Base-by-base conservation (phyloP, 2,797 vertebrate species). In the Ammospiza maritima region DNA sequence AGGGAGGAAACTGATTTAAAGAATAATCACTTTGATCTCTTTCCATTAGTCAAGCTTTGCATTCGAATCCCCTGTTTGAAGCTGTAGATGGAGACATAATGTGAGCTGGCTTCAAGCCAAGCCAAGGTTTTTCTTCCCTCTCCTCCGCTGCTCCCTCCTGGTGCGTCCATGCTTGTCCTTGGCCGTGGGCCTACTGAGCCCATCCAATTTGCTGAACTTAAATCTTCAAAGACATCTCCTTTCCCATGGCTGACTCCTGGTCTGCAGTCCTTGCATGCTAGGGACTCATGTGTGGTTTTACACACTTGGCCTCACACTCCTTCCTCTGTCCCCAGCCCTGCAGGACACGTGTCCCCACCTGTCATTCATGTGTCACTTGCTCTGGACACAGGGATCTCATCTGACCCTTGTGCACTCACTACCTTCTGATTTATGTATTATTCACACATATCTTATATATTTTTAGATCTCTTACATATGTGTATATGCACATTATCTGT, bases 21-120 rank as follows among this genome's bases (percentile, higher is more conserved):
- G 89, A 94, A 92, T 89, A 87, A 93, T 82, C 86, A 85, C 86
- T 89, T 73, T 94, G 89, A 96, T 91, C 89, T 89, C 89, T 69
- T 94, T 88, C 88, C 80, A 91, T 96, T 94, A 96, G 91, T 87
- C 88, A 91, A 90, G 88, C 88, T 93, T 95, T 95, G 91, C 85
- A 87, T 94, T 90, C 5, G 61, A 96, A 84, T 96, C 74, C 88
- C 87, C 71, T 85, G 83, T 92, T 94, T 86, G 93, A 92, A 92
- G 88, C 69, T 0, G 0, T 72, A 86, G 82, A 94, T 86, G 78
- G 85, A 95, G 76, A 89, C 73, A 89, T 93, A 96, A 95, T 79
- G 79, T 54, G 74, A 83, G n/a, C 77, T 95, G 95, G 86, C 87
- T 73, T 75, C 6, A 14, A 83, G 82, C 84, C 91, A 95, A 70